phyloP scores from a whole-genome alignment of 2,113 vertebrate genomes.

The Cavia porcellus region DNA sequence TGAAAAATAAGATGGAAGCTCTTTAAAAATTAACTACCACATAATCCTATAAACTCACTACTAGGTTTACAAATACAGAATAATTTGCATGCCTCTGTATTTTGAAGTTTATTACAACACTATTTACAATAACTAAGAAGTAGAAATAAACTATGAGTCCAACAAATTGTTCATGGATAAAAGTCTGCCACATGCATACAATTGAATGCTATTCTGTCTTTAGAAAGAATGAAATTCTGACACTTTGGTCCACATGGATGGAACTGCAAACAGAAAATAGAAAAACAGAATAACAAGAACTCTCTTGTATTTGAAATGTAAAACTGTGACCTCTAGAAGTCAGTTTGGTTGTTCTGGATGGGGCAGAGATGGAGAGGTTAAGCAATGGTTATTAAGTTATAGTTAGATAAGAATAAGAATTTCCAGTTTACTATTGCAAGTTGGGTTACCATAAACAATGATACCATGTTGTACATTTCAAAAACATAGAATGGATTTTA shows the following conservation, averaged over 20 bases:
- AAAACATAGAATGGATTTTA: background rate
- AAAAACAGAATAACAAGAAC: background rate
- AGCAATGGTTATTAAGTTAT: background rate
- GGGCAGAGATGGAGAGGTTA: background rate
- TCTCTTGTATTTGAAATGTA: background rate
- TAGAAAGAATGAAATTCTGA: background rate
- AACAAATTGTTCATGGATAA: no score
- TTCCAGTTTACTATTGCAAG: no score
- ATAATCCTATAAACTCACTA: no score
- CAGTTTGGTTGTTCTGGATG: background rate
- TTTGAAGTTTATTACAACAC: no score
- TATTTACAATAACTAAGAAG: no score
- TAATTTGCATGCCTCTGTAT: no score
- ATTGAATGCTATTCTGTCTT: background rate
- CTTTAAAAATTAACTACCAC: no score
- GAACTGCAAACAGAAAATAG: background rate
- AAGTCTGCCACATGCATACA: background rate
- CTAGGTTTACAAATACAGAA: no score
- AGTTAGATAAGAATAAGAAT: background rate
- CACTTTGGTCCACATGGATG: background rate
- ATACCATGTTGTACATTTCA: no score
- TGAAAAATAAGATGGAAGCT: no score
- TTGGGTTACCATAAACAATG: no score
- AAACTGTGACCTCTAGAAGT: background rate
- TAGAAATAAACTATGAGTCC: no score